Evolutionary conservation across 2,888 invertebrate genomes (phyloP), one percentile per base, ranked within the genome.

Genomic region (Silvanus unidentatus): DNA sequence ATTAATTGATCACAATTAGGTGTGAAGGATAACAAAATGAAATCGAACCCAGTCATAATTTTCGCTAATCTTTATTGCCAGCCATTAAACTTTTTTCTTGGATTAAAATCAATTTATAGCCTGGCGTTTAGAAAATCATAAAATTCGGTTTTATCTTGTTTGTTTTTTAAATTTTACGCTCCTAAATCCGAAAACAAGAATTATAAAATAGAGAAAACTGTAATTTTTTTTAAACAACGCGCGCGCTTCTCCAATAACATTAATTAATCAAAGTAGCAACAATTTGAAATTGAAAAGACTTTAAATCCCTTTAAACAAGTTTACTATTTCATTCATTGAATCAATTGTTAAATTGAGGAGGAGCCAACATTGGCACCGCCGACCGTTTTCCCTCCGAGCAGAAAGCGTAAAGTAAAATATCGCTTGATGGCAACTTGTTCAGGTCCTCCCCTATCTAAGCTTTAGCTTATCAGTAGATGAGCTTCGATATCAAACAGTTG

Each of bases 241-340:
- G n/a, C n/a, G n/a, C n/a, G n/a, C n/a, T n/a, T n/a, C n/a, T n/a
- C n/a, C n/a, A n/a, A n/a, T n/a, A n/a, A n/a, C n/a, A 22, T 22
- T 22, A 22, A 22, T 22, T 22, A 22, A 22, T 22, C 22, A 22
- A 22, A 22, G 8, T 22, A 3, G 4, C 22, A 22, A 22, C 8
- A 22, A 22, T 22, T 22, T 22, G 3, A 22, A 22, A 22, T 22
- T 22, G 3, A 22, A 22, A 22, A 8, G 22, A n/a, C n/a, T 55
- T 52, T 43, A 52, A 57, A 55, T 54, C 52, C 43, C 9, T 27
- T 40, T 42, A 43, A 50, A 54, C 55, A 57, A 56, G 54, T 59
- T 55, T 60, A 63, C 60, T 62, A 61, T 60, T 62, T 62, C 65
- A 65, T 65, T 64, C 65, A 65, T 63, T 63, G 64, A 65, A 61